Conservation (phyloP, 2,797 vertebrate species). For the Triplophysa bombifrons region DNA sequence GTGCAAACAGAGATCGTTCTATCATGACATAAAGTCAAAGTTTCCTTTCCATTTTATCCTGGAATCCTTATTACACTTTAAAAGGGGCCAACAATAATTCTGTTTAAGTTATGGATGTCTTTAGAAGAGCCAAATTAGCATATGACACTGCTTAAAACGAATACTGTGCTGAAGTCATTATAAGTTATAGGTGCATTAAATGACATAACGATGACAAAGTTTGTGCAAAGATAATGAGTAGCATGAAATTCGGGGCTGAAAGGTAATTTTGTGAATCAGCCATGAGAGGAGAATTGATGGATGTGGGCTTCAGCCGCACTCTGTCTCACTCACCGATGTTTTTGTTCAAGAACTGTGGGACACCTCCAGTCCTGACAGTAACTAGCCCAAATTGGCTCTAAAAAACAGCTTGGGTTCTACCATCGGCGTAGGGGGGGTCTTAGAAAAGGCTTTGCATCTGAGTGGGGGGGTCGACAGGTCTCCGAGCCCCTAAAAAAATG, state of each 20-base stretch:
- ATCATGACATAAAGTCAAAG: not conserved
- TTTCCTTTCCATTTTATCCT: constrained; percentile 5
- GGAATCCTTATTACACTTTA: not conserved
- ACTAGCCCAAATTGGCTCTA: constrained; percentile 60
- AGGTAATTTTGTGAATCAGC: constrained; percentile 30
- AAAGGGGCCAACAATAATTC: constrained; percentile 1
- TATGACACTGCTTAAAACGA: constrained; percentile 21
- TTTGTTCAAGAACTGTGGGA: constrained; percentile 37
- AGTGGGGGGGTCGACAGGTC: constrained; percentile 47
- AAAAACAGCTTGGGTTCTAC: constrained; percentile 42
- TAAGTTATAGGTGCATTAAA: constrained; percentile 36
- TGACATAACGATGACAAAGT: constrained; percentile 36
- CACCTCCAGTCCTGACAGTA: constrained; percentile 51
- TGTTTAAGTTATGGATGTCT: not conserved
- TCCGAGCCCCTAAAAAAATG: constrained; percentile 44
- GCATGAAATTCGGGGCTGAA: constrained; percentile 20
- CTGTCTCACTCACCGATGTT: constrained; percentile 31
- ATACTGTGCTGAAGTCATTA: constrained; percentile 18
- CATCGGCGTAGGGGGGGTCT: constrained; percentile 27
- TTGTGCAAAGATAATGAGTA: constrained; percentile 25
- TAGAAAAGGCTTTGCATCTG: constrained; percentile 31
- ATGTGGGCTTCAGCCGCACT: constrained; percentile 12
- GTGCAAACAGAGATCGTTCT: constrained; percentile 4
- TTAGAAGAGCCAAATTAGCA: constrained; percentile 14
- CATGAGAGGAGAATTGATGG: constrained; percentile 33